Conservation (phyloP, 2,113 vertebrate genomes). For the Lepus americanus region DNA sequence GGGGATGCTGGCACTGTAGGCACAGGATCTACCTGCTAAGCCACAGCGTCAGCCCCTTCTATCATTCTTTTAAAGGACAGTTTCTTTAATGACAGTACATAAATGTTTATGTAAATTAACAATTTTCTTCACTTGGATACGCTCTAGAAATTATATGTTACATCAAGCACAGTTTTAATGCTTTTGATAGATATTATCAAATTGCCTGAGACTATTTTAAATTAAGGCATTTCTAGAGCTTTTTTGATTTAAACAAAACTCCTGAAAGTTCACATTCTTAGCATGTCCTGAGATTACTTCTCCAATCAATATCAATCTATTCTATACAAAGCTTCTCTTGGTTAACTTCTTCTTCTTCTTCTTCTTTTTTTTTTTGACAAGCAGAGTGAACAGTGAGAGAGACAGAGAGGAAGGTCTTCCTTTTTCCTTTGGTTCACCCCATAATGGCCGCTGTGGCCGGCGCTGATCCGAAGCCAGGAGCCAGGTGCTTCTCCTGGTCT, state of each 20-base stretch:
- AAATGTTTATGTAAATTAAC: neutral
- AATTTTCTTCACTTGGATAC: slow-evolving; percentile 8
- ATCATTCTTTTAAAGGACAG: neutral
- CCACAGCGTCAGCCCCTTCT: no score
- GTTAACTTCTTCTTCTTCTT: neutral
- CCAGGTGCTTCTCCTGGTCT: no score
- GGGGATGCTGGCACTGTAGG: no score
- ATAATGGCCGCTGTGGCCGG: no score
- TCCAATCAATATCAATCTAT: slow-evolving; percentile 7
- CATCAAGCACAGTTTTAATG: neutral
- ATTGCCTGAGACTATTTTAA: neutral
- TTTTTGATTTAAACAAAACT: slow-evolving; percentile 23
- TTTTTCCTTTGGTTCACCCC: no score
- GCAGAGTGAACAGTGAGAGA: no score
- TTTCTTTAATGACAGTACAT: neutral
- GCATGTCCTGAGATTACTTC: neutral
- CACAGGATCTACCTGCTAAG: no score
- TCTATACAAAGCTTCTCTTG: slow-evolving; percentile 44
- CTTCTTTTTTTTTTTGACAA: no score
- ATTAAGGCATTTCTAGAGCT: neutral
- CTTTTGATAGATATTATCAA: slow-evolving; percentile 6
- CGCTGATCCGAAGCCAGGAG: no score
- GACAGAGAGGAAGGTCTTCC: no score
- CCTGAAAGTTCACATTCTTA: neutral
- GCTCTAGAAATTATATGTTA: neutral